Base-by-base conservation (phyloP, 2,113 vertebrate genomes). In the Circaetus cinerascens region DNA sequence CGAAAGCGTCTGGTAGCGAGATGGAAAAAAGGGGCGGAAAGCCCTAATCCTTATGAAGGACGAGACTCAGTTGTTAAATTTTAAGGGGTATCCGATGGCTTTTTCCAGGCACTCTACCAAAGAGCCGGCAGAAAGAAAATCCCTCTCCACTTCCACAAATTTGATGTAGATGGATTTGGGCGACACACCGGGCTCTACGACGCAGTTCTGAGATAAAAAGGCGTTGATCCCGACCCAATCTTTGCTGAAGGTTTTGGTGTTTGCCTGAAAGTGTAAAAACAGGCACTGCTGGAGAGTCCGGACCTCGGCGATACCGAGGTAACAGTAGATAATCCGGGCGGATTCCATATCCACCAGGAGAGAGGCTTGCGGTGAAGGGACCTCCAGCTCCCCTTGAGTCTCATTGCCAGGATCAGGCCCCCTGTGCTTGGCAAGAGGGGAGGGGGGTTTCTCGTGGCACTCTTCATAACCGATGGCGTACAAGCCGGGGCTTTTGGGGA, bases 21-120 rank as follows among this genome's bases (percentile, higher is more conserved):
- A 88, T 90, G 96, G 92, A 86, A 69, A 72, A 86, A 6, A 4
- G 75, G 96, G 91, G 91, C 73, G 15, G 76, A 41, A 67, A 97
- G 94, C 97, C 97, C 96, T 34, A 69, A 97, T 98, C 98, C 98
- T 98, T 98, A 98, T 94, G 97, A 98, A 98, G 98, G 98, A 98
- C 14, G 96, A 96, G 68, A 67, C 81, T 98, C 98, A 99, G 98
- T 98, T 99, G 98, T 99, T 99, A 94, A 99, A 99, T 92, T 99
- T 99, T 91, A 99, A 98, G 40, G 99, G 98, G 92, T 99, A 99
- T 23, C 99, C 99, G 6, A 99, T 98, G 94, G 99, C 99, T 92
- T 99, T 99, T 98, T 99, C 99, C 97, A 99, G 98, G 98, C 99
- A 99, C 98, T 99, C 99, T 94, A 99, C 98, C 98, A 99, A 98